Evolutionary conservation across 2,797 vertebrate species (phyloP).

Genomic region (Takifugu rubripes): DNA sequence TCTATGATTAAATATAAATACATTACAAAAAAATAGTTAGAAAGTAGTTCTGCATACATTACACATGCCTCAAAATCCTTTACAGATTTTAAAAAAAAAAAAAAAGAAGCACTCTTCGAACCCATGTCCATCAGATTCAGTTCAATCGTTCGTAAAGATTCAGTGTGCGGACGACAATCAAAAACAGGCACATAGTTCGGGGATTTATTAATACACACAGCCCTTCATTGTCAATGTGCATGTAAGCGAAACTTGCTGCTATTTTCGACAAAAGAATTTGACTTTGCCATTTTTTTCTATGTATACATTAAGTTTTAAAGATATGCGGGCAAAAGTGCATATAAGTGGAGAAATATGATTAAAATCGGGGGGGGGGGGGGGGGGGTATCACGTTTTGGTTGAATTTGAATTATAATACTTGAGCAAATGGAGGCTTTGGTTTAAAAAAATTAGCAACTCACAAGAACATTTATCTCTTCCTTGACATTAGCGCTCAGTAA

Average conservation of each 20-base stretch:
- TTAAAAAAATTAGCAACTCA: not conserved
- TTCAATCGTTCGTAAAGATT: constrained; percentile 45
- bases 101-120: constrained; percentile 52
- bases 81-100: constrained; percentile 58
- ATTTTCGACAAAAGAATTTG: constrained; percentile 13
- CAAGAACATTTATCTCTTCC: no score
- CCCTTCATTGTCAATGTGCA: constrained; percentile 9
- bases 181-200: constrained; percentile 70
- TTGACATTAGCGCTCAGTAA: no score
- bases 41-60: constrained; percentile 57
- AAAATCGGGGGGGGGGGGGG: not conserved
- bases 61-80: constrained; percentile 40
- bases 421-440: constrained; percentile 20
- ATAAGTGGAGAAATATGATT: not conserved
- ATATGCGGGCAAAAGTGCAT: constrained; percentile 1
- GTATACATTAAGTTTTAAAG: not conserved
- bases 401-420: not conserved
- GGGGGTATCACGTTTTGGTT: no score
- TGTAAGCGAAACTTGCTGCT: not conserved
- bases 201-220: constrained; percentile 39
- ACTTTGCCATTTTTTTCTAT: constrained; percentile 3
- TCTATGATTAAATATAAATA: constrained; percentile 60
- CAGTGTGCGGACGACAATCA: constrained; percentile 52
- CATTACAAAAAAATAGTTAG: constrained; percentile 69
- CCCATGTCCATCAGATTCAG: constrained; percentile 51